Evolutionary conservation across 2,113 vertebrate genomes (phyloP).

Genomic region (Vidua macroura): DNA sequence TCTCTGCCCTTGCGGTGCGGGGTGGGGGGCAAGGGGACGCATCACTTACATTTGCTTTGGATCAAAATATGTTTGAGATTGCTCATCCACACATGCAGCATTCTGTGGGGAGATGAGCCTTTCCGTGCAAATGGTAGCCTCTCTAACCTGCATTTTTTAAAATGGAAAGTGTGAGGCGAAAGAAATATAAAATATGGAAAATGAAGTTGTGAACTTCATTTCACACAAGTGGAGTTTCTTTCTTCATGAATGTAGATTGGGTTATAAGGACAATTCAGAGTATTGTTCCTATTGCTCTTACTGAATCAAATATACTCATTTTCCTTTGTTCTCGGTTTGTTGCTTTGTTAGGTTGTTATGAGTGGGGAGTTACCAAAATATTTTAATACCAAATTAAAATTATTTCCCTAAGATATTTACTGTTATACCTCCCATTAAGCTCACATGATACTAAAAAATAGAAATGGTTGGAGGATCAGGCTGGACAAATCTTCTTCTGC

Average conservation of each 20-base stretch:
- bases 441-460: neutral
- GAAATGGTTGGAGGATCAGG: neutral
- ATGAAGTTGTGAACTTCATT: constrained; percentile 1
- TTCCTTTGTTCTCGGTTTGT: neutral
- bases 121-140: neutral
- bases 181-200: neutral
- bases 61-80: constrained; percentile 5
- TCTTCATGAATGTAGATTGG: neutral
- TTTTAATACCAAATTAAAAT: neutral
- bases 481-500: neutral
- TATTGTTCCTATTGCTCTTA: neutral
- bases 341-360: neutral
- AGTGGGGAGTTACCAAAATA: neutral
- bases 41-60: neutral
- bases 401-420: neutral
- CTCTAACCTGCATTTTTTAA: neutral
- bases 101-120: constrained; percentile 20
- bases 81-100: neutral
- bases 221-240: neutral
- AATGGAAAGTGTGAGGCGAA: constrained; percentile 4
- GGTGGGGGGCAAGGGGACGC: neutral
- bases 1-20: neutral
- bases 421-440: neutral
- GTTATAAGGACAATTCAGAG: neutral
- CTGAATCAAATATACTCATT: neutral